Conservation (phyloP, 2,113 vertebrate species). For the Hippopotamus amphibius region DNA sequence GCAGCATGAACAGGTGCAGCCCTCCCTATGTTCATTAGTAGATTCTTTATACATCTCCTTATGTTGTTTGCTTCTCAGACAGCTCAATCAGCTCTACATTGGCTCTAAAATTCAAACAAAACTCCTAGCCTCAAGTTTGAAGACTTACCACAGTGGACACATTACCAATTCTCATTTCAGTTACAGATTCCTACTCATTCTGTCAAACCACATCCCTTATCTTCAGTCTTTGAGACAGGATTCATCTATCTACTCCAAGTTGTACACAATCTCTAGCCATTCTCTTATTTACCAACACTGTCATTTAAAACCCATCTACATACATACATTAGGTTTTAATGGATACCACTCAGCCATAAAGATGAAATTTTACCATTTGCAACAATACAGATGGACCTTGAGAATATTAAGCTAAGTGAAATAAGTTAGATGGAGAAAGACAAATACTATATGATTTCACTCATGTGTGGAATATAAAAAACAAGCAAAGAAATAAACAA, state of each 20-base stretch:
- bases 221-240: background rate
- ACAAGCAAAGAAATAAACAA: background rate
- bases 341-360: background rate
- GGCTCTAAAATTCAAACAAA: constrained; percentile 36
- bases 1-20: background rate
- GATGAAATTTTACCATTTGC: background rate
- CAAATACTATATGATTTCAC: background rate
- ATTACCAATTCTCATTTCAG: background rate
- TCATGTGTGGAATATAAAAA: background rate
- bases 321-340: background rate
- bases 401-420: background rate
- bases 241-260: background rate
- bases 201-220: background rate
- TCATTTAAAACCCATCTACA: background rate
- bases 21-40: background rate
- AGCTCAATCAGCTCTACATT: background rate
- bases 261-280: background rate
- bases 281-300: background rate
- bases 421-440: background rate
- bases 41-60: background rate
- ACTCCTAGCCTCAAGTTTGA: background rate
- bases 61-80: background rate
- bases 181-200: background rate
- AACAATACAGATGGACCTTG: background rate
- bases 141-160: background rate